Evolutionary conservation across 2,888 invertebrate species (phyloP), one percentile per base, ranked within the genome.

Genomic region (Drosophila basisetae): DNA sequence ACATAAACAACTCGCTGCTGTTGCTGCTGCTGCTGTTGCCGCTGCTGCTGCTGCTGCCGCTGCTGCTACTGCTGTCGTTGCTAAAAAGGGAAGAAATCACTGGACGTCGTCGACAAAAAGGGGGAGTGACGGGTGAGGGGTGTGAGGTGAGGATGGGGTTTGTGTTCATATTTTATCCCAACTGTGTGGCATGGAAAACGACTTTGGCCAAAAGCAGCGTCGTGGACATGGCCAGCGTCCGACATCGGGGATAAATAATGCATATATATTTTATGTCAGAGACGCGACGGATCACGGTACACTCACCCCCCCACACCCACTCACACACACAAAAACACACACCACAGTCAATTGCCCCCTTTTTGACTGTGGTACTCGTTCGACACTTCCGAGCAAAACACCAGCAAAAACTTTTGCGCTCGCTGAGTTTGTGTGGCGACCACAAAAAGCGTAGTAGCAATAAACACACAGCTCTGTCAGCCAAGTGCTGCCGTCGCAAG

Each of bases 181-280:
- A 64, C 68, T 55, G 58, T 59, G 52, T 64, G 54, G 71, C 60
- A 53, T 64, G 76, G 72, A 39, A 73, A 62, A 58, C 43, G 49
- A 65, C 60, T 54, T 25, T 56, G 50, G 65, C 73, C 47, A 52
- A 58, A 43, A 41, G 39, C 39, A 62, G 67, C 78, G 66, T 37
- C 75, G 69, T 65, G 76, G 69, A 68, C 80, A 69, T 65, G 2
- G 39, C 35, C 41, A 62, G 43, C 50, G 73, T 64, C 64, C 66
- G 52, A 68, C 52, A 69, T 53, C 55, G 74, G 49, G 80, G 78
- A 88, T 84, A 88, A 85, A 89, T 88, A 90, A 90, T 85, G 89
- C 83, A 85, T 85, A 85, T 88, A 85, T 85, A 85, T 88, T 85
- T 86, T 61, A 83, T 76, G 81, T 83, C 78, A 88, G 81, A 30